Evolutionary conservation across 2,888 invertebrate genomes (phyloP).

Genomic region (Limnephilus auricula): DNA sequence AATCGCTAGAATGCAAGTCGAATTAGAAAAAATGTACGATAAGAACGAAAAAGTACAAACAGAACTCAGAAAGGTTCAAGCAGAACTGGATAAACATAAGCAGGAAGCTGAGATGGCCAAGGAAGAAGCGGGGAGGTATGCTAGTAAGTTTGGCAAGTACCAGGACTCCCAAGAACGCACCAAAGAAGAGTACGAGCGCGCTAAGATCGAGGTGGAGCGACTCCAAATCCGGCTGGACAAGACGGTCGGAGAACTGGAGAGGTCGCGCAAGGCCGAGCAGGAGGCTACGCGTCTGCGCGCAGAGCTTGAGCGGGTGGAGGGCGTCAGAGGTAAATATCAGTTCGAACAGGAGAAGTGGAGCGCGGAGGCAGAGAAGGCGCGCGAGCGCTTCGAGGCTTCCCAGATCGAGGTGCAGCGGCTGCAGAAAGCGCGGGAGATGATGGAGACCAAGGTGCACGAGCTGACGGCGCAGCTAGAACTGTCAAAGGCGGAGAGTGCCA

Average conservation of each 20-base stretch:
- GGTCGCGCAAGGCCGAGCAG: slow-evolving; percentile 84
- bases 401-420: slow-evolving; percentile 86
- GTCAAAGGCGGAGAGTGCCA: slow-evolving; percentile 87
- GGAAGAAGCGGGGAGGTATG: slow-evolving; percentile 87
- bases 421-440: slow-evolving; percentile 80
- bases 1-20: slow-evolving; percentile 89
- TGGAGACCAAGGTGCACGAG: slow-evolving; percentile 86
- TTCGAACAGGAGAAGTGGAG: slow-evolving; percentile 84
- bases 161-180: slow-evolving; percentile 82
- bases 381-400: slow-evolving; percentile 86
- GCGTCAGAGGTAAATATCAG: slow-evolving; percentile 88
- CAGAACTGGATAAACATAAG: slow-evolving; percentile 84
- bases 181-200: slow-evolving; percentile 87
- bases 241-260: slow-evolving; percentile 87
- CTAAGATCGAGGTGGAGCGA: slow-evolving; percentile 89
- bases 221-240: slow-evolving; percentile 89
- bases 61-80: slow-evolving; percentile 89
- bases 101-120: slow-evolving; percentile 87
- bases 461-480: slow-evolving; percentile 88
- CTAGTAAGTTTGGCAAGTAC: slow-evolving; percentile 85
- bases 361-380: slow-evolving; percentile 84
- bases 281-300: slow-evolving; percentile 82
- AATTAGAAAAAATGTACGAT: slow-evolving; percentile 93
- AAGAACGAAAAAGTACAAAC: slow-evolving; percentile 91
- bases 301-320: slow-evolving; percentile 86